These are phyloP conservation scores for Colinus virginianus DNA, from an alignment of 2,113 vertebrate genomes.

Conservation along the genomic window DNA sequence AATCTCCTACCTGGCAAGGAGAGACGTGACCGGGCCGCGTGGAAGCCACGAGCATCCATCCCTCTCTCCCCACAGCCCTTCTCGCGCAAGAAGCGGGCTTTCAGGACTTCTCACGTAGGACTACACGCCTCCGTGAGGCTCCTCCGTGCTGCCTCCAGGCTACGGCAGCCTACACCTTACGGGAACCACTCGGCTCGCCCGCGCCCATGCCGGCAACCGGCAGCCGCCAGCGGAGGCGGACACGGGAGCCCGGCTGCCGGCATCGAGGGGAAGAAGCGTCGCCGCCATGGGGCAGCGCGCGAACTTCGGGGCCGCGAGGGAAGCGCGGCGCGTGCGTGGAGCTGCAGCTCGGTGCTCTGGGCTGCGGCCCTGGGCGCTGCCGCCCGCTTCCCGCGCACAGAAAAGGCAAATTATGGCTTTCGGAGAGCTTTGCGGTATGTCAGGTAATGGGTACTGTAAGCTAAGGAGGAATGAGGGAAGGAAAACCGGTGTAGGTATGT, in stretches of 20 bases:
- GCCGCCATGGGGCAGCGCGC: too few species aligned
- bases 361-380: too few species aligned
- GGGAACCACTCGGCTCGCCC: accelerated
- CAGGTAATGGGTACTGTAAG: neutral
- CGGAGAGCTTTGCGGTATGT: neutral
- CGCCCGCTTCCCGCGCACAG: too few species aligned
- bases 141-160: accelerated
- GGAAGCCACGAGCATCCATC: too few species aligned
- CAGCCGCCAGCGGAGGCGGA: accelerated
- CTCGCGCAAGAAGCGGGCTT: accelerated
- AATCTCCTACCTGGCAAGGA: neutral
- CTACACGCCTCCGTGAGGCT: accelerated
- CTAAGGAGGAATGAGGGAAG: neutral
- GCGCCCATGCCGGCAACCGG: neutral
- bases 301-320: too few species aligned
- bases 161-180: neutral
- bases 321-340: too few species aligned
- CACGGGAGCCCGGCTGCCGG: accelerated
- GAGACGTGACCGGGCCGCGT: accelerated
- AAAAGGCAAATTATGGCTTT: too few species aligned
- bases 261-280: neutral
- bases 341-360: too few species aligned
- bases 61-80: too few species aligned
- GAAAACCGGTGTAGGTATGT: neutral
- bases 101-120: neutral